A percentile compares a stretch with the other conserved stretches of the same genome.
Evolutionary conservation across 2,797 vertebrate species (phyloP).

Genomic region (Enteromius mattozi): DNA sequence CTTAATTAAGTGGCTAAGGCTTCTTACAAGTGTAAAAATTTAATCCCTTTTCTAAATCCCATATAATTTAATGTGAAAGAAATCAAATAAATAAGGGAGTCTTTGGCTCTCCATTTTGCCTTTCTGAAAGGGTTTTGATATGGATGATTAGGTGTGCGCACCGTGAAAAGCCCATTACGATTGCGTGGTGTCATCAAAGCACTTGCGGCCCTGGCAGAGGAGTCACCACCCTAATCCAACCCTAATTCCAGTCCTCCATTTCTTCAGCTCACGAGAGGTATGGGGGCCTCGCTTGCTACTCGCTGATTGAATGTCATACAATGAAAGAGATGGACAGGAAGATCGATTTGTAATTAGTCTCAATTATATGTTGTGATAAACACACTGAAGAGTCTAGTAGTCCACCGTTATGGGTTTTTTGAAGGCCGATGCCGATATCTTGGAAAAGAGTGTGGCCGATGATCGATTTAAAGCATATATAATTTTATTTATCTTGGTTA

Average conservation of each 20-base stretch:
- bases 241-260: conserved; percentile 63
- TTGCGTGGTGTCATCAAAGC: conserved; percentile 72
- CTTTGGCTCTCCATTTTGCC: conserved; percentile 63
- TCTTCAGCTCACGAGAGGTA: conserved; percentile 52
- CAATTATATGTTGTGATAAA: conserved; percentile 72
- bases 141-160: conserved; percentile 79
- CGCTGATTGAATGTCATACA: conserved; percentile 74
- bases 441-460: too few relatives aligned
- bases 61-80: conserved; percentile 81
- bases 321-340: conserved; percentile 69
- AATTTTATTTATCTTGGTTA: too few relatives aligned
- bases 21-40: conserved; percentile 78
- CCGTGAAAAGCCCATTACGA: conserved; percentile 80
- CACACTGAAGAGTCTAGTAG: conserved; percentile 61
- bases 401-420: too few relatives aligned
- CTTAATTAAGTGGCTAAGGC: conserved; percentile 79
- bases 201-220: conserved; percentile 50
- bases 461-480: too few relatives aligned
- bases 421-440: too few relatives aligned
- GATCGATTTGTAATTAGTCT: conserved; percentile 72
- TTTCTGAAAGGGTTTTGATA: conserved; percentile 76
- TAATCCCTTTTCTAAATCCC: conserved; percentile 81
- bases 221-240: conserved; percentile 74
- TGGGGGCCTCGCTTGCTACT: conserved; percentile 45
- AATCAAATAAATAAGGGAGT: conserved; percentile 78